Evolutionary conservation across 37 sponge, comb jelly and placozoan genomes (phyloP).

Genomic region (Aphrocallistes beatrix): DNA sequence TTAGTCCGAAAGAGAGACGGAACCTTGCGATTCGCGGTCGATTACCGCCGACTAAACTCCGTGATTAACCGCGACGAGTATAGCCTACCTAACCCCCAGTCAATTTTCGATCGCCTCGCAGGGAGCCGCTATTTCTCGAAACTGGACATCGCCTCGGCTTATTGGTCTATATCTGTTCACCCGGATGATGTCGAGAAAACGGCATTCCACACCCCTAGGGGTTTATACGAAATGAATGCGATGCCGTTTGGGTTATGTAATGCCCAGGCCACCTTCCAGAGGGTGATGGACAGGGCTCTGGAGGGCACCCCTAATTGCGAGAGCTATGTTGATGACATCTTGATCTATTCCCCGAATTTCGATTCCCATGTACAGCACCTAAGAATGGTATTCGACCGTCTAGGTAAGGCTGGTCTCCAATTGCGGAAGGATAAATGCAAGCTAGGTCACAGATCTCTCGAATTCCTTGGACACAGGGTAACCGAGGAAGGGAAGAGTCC

Average conservation of each 20-base stretch:
- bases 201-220: background rate
- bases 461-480: background rate
- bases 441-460: background rate
- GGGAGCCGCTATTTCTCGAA: background rate
- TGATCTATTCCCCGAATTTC: background rate
- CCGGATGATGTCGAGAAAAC: background rate
- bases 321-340: background rate
- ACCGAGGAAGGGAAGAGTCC: background rate
- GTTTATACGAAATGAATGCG: background rate
- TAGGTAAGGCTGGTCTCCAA: background rate
- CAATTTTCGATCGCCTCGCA: background rate
- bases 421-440: background rate
- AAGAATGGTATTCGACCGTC: background rate
- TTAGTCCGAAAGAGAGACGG: background rate
- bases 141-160: background rate
- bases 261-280: background rate
- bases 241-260: background rate
- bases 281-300: background rate
- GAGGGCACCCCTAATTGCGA: background rate
- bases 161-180: background rate
- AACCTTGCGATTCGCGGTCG: background rate
- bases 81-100: slow-evolving; percentile 10
- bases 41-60: background rate
- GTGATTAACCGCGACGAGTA: slow-evolving; percentile 1
- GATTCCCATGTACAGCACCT: background rate